phyloP scores from a whole-genome alignment of 2,113 vertebrate genomes.

The Anhinga anhinga region DNA sequence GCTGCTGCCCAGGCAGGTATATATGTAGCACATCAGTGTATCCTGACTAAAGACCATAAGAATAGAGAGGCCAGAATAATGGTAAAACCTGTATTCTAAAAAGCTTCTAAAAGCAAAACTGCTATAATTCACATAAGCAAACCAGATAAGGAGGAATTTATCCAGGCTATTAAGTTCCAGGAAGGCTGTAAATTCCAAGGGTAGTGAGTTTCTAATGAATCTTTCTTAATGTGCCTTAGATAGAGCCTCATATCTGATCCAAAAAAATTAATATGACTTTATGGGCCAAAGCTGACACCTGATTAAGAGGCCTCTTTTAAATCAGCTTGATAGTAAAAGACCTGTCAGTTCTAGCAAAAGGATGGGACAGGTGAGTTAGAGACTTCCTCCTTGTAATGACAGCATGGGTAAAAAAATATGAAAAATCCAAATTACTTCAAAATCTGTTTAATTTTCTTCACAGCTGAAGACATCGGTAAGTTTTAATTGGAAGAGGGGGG shows the following conservation, averaged over 20 bases:
- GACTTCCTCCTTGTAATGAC: not conserved
- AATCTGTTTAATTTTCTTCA: not conserved
- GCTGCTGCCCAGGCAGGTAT: not conserved
- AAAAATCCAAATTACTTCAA: not conserved
- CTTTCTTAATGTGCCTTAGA: conserved; percentile 49
- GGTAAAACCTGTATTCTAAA: not conserved
- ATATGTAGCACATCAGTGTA: too few relatives aligned
- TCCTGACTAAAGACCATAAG: not conserved
- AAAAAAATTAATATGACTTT: conserved; percentile 65
- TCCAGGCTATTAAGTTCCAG: conserved; percentile 50
- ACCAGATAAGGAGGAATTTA: conserved; percentile 51
- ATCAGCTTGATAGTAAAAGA: conserved; percentile 38
- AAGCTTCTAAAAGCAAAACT: not conserved
- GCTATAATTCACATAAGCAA: conserved; percentile 41
- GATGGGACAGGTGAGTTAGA: not conserved
- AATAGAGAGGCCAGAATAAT: not conserved
- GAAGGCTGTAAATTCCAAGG: conserved; percentile 56
- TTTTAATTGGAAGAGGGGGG: not conserved
- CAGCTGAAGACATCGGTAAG: not conserved
- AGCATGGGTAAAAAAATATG: not conserved
- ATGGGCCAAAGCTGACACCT: conserved; percentile 56
- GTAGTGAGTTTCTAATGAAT: conserved; percentile 59
- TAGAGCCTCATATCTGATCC: conserved; percentile 50
- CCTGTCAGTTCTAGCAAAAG: not conserved
- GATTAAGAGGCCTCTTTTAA: conserved; percentile 61